Base-by-base conservation (phyloP, 2,888 invertebrate species). In the Agrenia bidenticulata region DNA sequence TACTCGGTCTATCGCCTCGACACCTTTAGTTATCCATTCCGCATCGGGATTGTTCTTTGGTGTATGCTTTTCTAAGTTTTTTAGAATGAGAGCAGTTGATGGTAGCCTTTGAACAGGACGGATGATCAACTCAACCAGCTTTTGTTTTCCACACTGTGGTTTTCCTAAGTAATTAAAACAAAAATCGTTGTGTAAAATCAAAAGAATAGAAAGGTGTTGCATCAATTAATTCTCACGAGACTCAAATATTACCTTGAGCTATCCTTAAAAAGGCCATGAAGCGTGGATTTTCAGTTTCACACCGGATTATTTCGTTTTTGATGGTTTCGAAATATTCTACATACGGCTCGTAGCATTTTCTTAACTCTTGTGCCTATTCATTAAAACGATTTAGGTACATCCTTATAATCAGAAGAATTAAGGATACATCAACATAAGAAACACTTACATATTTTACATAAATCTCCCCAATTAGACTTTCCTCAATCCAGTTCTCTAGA, bases 261-360 rank as follows among this genome's bases (percentile, higher is more conserved):
- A 95, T 94, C 85, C 96, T 97, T 73, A 98, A 86, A 83, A 98
- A 98, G 78, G 97, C 97, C 84, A 97, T 95, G 85, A 99, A 99
- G 80, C 95, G 86, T 45, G 95, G 94, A 82, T 95, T 94, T 78
- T 88, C 89, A 79, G 87, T 87, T 83, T 95, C 95, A 84, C 95
- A 96, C 79, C 89, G 87, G 77, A 87, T 84, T 79, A 99, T 85
- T 84, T 92, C 91, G 79, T 94, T 93, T 82, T 95, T 95, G 81
- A 94, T 94, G 80, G 93, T 92, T 81, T 98, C 97, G 81, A 96
- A 97, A 83, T 92, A 97, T 83, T 99, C 99, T 62, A 99, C 91
- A 82, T 95, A 99, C 21, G 96, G 94, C 69, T 97, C 97, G 83
- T 99, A 99, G 1, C 94, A 92, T 81, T 92, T 94, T 75, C 90